A percentile compares a stretch with the other conserved stretches of the same genome.
These are phyloP conservation scores for Oenanthe oenanthe DNA, from an alignment of 2,113 vertebrate species.

Conservation along the genomic window DNA sequence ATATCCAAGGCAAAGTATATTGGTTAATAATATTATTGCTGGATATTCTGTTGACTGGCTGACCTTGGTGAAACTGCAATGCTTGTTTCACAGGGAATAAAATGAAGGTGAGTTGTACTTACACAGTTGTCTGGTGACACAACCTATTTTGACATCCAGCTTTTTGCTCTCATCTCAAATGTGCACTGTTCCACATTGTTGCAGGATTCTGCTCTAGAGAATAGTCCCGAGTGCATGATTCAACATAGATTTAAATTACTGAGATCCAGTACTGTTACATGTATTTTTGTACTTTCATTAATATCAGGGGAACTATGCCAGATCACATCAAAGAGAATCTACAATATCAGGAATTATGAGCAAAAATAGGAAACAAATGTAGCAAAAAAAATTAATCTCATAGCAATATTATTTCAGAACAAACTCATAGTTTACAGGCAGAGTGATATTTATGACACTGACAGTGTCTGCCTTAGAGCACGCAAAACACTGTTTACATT, in stretches of 20 bases:
- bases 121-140: not conserved
- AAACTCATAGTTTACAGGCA: not conserved
- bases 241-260: not conserved
- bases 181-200: not conserved
- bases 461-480: not conserved
- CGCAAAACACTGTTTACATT: not conserved
- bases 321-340: not conserved
- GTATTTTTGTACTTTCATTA: not conserved
- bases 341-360: not conserved
- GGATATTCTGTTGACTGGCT: not conserved
- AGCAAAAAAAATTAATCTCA: not conserved
- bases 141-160: not conserved
- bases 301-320: not conserved
- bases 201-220: not conserved
- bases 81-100: not conserved
- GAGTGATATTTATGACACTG: not conserved
- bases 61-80: not conserved
- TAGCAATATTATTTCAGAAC: not conserved
- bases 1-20: not conserved
- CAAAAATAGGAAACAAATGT: not conserved
- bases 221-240: not conserved
- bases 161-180: not conserved
- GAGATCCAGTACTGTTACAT: not conserved
- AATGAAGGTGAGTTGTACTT: not conserved
- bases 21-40: conserved; percentile 32